Evolutionary conservation across 2,888 invertebrate species (phyloP), one percentile per base, ranked within the genome.

Genomic region (Eudemis profundana): DNA sequence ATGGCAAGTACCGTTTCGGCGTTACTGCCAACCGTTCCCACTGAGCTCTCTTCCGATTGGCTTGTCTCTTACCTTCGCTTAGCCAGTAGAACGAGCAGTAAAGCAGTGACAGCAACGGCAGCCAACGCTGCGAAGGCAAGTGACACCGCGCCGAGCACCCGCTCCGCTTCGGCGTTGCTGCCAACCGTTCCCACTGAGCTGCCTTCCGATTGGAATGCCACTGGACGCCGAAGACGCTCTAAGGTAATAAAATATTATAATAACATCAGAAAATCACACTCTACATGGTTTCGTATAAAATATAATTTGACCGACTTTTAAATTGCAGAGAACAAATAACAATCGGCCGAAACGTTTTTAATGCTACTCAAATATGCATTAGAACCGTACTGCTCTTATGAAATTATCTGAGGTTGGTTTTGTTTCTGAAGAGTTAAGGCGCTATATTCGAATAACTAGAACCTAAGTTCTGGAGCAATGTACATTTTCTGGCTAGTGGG

Each of bases 161-260:
- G 79, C 38, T 91, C 91, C 0, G 91, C 78, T 49, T 87, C 88
- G 0, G 85, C 84, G 1, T 75, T 74, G 5, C 76, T 71, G 10
- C 71, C 79, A 0, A 74, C 72, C 0, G 79, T 78, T 2, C 74
- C 64, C 61, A 80, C 73, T 4, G 80, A 76, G 5, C 78, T 80
- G 14, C 89, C 86, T 61, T 90, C 90, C 0, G 89, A 82, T 47
- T 86, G 88, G 69, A 92, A 92, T 1, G 89, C 83, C 49, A 85
- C 85, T 8, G 92, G 92, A 0, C 92, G 83, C 3, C 92, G 87
- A 1, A 91, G 85, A 5, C 90, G 87, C 67, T 92, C 91, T 92
- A 68, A 66, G 36, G 19, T 23, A 42, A 47, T 7, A 44, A 15
- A 8, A 33, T 33, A 33, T n/a, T 12, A 4, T 10, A 23, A 5